Percentiles rank a stretch among this genome's conserved stretches.
Conservation (phyloP, 2,797 vertebrate genomes). For the Picus viridis region DNA sequence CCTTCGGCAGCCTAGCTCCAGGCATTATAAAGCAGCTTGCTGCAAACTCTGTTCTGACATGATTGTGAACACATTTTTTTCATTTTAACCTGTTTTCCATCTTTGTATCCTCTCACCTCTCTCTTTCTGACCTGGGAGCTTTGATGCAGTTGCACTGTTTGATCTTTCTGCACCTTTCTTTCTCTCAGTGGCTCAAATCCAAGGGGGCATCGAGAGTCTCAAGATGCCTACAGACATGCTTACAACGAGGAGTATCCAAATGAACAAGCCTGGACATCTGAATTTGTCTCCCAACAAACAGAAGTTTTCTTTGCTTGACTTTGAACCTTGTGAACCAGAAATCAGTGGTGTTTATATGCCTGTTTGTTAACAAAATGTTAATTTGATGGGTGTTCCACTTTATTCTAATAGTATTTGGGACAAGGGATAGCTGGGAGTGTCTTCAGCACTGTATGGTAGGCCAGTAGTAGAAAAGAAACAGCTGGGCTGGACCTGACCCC, state of each 20-base stretch:
- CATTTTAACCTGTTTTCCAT: background rate
- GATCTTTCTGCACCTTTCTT: background rate
- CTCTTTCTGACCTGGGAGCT: background rate
- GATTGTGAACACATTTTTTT: background rate
- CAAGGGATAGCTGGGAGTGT: background rate
- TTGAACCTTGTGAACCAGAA: background rate
- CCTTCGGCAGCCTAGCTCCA: background rate
- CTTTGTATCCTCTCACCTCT: background rate
- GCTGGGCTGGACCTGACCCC: background rate
- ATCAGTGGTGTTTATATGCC: background rate
- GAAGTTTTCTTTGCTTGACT: background rate
- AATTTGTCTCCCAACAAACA: background rate
- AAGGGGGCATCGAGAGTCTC: background rate
- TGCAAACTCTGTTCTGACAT: background rate
- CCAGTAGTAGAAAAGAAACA: background rate
- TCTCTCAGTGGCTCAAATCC: background rate
- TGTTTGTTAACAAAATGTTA: background rate
- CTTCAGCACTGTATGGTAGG: background rate
- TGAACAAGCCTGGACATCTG: background rate
- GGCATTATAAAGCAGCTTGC: background rate
- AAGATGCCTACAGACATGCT: background rate
- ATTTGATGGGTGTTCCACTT: background rate
- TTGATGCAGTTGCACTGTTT: background rate
- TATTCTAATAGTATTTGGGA: rapidly evolving
- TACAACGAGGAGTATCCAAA: background rate